Percentiles rank a stretch among this genome's conserved stretches.
phyloP scores from a whole-genome alignment of 2,797 vertebrate genomes.

The Percopsis omiscomaycus region DNA sequence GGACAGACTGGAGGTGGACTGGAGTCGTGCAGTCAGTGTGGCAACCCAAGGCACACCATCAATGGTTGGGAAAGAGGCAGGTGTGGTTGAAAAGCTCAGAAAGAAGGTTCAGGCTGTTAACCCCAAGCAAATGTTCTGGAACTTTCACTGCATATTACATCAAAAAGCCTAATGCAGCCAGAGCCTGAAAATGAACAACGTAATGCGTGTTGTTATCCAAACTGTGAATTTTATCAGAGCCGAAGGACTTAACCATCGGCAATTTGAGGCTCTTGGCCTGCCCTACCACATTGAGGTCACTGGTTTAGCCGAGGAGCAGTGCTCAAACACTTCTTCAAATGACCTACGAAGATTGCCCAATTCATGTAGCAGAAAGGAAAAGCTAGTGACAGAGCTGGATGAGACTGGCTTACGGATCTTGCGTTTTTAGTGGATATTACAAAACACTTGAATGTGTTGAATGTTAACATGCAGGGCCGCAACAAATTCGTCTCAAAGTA shows the following conservation, averaged over 20 bases:
- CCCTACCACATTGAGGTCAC: conserved; percentile 32
- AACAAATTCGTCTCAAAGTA: conserved; percentile 23
- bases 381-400: conserved; percentile 1
- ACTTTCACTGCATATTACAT: conserved; percentile 33
- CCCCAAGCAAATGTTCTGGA: conserved; percentile 15
- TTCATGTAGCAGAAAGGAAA: conserved; percentile 25
- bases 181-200: conserved; percentile 20
- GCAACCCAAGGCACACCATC: neutral
- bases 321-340: conserved; percentile 23
- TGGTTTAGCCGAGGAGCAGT: conserved; percentile 32
- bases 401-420: conserved; percentile 25
- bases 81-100: neutral
- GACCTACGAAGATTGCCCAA: conserved; percentile 16
- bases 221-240: conserved; percentile 21
- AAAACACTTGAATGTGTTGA: conserved; percentile 18
- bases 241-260: conserved; percentile 5
- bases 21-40: neutral
- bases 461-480: conserved; percentile 22
- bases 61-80: neutral
- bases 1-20: neutral
- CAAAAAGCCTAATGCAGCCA: conserved; percentile 21
- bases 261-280: conserved; percentile 19
- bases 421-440: conserved; percentile 25
- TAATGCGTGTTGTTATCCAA: conserved; percentile 21
- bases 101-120: conserved; percentile 5